Conservation (phyloP, 2,888 invertebrate species). For the Myopa tessellatipennis region DNA sequence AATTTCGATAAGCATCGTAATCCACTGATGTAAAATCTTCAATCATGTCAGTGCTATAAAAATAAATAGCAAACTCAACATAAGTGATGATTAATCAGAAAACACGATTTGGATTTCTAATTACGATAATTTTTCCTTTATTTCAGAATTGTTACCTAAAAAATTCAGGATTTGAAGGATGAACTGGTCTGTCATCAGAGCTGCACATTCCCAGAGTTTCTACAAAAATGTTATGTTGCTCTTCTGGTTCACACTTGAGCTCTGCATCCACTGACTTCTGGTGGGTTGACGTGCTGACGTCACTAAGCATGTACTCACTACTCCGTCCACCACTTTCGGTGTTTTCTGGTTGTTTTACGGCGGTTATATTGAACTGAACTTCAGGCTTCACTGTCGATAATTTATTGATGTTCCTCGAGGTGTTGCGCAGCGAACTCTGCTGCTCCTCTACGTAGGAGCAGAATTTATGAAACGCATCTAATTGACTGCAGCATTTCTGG, state of each 20-base stretch:
- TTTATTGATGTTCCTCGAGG: not conserved
- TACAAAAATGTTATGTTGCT: not conserved
- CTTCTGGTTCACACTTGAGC: constrained; percentile 19
- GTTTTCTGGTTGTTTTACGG: not conserved
- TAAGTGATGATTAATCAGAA: not conserved
- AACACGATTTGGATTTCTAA: not conserved
- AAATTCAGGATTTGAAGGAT: not conserved
- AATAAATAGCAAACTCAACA: not conserved
- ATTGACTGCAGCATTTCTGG: constrained; percentile 13
- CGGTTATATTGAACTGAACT: not conserved
- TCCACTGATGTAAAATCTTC: not conserved
- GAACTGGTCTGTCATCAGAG: not conserved
- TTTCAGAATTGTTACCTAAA: not conserved
- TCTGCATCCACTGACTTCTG: not conserved
- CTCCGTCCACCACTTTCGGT: not conserved
- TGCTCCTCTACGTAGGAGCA: constrained; percentile 2
- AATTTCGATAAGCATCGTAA: constrained; percentile 15
- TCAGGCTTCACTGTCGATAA: not conserved
- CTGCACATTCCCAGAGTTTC: not conserved
- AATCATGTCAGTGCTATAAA: not conserved
- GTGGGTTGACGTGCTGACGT: not conserved
- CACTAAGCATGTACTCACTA: not conserved
- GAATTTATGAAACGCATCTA: constrained; percentile 20
- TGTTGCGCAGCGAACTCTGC: constrained; percentile 3
- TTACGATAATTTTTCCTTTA: no score